Evolutionary conservation across 2,113 vertebrate species (phyloP).

Genomic region (Athene cunicularia): DNA sequence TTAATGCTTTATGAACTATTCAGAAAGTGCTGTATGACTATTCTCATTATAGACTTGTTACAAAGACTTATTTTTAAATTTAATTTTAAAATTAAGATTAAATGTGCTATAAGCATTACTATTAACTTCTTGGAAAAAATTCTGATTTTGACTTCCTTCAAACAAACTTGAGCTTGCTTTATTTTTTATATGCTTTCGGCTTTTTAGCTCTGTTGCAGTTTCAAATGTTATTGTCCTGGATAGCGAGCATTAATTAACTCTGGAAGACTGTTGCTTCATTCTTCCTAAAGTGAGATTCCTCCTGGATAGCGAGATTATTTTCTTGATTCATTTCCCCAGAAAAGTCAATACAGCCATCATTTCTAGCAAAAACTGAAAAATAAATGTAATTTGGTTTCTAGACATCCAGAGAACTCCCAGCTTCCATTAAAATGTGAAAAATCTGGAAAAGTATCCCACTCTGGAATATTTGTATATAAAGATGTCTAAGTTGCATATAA

Average conservation of each 20-base stretch:
- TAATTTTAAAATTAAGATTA: neutral
- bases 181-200: neutral
- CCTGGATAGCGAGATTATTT: neutral
- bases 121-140: neutral
- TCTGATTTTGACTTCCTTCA: neutral
- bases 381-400: neutral
- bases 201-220: neutral
- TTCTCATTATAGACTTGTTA: neutral
- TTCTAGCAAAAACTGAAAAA: neutral
- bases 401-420: neutral
- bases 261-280: neutral
- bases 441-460: neutral
- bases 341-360: neutral
- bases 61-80: neutral
- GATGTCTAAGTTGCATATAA: neutral
- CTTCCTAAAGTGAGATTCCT: slow-evolving; percentile 47
- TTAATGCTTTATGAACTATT: neutral
- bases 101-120: neutral
- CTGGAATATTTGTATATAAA: neutral
- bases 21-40: neutral
- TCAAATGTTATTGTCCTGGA: neutral
- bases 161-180: neutral
- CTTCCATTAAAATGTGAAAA: neutral
- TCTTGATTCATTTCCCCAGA: slow-evolving; percentile 40
- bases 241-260: neutral